These are phyloP conservation scores for Tachystola acroxantha DNA, from an alignment of 2,888 invertebrate species.

Conservation along the genomic window DNA sequence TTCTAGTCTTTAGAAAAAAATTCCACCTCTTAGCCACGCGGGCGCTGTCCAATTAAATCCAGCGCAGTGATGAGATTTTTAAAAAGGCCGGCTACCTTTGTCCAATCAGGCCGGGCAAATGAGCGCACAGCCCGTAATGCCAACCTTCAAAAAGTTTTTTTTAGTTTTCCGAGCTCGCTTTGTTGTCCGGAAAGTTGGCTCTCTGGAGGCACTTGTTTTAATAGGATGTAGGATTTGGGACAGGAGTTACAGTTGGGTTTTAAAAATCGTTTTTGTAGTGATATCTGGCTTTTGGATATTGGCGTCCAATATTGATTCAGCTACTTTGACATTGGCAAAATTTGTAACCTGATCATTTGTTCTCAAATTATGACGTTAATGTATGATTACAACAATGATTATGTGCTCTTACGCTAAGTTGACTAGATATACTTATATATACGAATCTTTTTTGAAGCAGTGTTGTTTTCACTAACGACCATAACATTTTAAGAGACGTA, in stretches of 20 bases:
- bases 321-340: too few relatives aligned
- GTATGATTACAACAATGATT: too few relatives aligned
- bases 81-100: conserved; percentile 9
- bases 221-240: background rate
- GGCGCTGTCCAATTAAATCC: conserved; percentile 11
- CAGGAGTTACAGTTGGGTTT: background rate
- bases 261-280: too few relatives aligned
- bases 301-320: too few relatives aligned
- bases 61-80: conserved; percentile 13
- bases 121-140: conserved; percentile 1
- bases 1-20: too few relatives aligned
- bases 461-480: background rate
- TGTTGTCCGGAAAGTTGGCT: background rate
- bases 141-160: conserved; percentile 1
- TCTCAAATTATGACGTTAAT: too few relatives aligned
- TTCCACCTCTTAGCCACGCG: background rate
- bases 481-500: background rate
- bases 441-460: too few relatives aligned
- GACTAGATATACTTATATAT: too few relatives aligned
- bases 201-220: background rate
- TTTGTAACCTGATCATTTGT: too few relatives aligned
- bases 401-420: too few relatives aligned
- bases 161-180: background rate
- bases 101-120: conserved; percentile 13
- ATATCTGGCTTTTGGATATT: too few relatives aligned